Evolutionary conservation across 2,113 vertebrate genomes (phyloP), one percentile per base, ranked within the genome.

Genomic region (Tupaia chinensis): DNA sequence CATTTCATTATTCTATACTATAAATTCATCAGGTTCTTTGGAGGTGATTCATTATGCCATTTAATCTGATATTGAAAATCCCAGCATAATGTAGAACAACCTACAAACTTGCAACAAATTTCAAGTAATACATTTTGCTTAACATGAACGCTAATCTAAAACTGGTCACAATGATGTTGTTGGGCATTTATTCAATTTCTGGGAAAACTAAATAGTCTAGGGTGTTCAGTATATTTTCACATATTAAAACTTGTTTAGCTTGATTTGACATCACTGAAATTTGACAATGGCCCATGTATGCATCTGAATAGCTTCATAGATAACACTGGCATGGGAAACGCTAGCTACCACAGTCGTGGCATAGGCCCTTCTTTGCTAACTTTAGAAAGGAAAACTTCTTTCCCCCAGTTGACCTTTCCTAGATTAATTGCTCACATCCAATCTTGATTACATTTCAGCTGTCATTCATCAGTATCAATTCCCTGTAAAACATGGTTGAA

Each of bases 381-480:
- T 89, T 61, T 97, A 77, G 60, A 94, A 91, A 95, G 29, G 32
- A 92, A 93, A 54, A 68, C 32, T 10, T 91, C 25, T 85, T 68
- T 66, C 19, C 87, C 54, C 60, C 88, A 90, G 56, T 8, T 95
- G 96, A 97, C 92, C 92, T 98, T 97, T 96, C 82, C 58, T 85
- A 86, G 23, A 96, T 98, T 98, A 97, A 98, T 97, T 98, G 96
- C 69, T 90, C 87, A 17, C 76, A 97, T 95, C 87, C 87, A 94
- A 97, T 96, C 87, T 87, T 97, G 97, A 97, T 98, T 97, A 95
- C 84, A 17, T 97, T 97, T 98, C 95, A 93, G 93, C 89, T 94
- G 13, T 93, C 74, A 82, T 61, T 98, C 96, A 96, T 66, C 84
- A 72, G 29, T 92, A 96, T 97, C 97, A 98, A 98, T 97, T 98